A percentile compares a stretch with the other conserved stretches of the same genome.
phyloP scores from a whole-genome alignment of 1,140 invertebrate genomes.

The Trissolcus basalis region DNA sequence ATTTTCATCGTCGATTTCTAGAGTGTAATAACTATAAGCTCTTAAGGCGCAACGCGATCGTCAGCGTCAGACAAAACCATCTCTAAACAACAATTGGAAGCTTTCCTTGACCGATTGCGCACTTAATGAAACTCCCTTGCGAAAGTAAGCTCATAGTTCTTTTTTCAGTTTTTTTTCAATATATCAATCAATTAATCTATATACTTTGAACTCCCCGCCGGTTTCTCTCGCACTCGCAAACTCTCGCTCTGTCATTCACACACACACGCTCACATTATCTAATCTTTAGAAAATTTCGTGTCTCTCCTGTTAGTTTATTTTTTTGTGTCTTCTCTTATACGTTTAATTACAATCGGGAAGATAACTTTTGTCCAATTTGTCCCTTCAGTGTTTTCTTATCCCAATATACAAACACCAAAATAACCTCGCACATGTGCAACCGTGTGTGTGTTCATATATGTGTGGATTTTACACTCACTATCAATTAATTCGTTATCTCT shows the following conservation, averaged over 20 bases:
- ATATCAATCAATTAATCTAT: conserved; percentile 61
- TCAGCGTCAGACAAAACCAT: conserved; percentile 46
- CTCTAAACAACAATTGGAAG: conserved; percentile 58
- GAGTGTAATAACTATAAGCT: conserved; percentile 57
- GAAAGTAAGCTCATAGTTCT: conserved; percentile 61
- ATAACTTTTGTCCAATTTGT: conserved; percentile 35
- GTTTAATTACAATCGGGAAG: conserved; percentile 58
- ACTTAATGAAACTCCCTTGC: conserved; percentile 55
- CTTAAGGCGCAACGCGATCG: conserved; percentile 56
- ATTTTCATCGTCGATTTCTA: conserved; percentile 57
- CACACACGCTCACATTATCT: conserved; percentile 35
- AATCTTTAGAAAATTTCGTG: conserved; percentile 55
- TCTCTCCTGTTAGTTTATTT: conserved; percentile 37
- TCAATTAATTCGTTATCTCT: conserved; percentile 27
- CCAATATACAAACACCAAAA: conserved; percentile 57
- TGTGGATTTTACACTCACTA: conserved; percentile 36
- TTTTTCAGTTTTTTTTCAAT: conserved; percentile 46
- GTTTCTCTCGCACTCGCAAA: conserved; percentile 12
- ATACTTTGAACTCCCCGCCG: conserved; percentile 35
- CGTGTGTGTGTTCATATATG: conserved; percentile 27
- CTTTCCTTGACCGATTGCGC: conserved; percentile 49
- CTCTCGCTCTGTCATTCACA: conserved; percentile 13
- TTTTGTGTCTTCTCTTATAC: conserved; percentile 27
- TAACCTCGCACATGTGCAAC: conserved; percentile 30
- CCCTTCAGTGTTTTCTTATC: conserved; percentile 12